Conservation (phyloP, 2,888 invertebrate species). For the Drosophila lutescens region DNA sequence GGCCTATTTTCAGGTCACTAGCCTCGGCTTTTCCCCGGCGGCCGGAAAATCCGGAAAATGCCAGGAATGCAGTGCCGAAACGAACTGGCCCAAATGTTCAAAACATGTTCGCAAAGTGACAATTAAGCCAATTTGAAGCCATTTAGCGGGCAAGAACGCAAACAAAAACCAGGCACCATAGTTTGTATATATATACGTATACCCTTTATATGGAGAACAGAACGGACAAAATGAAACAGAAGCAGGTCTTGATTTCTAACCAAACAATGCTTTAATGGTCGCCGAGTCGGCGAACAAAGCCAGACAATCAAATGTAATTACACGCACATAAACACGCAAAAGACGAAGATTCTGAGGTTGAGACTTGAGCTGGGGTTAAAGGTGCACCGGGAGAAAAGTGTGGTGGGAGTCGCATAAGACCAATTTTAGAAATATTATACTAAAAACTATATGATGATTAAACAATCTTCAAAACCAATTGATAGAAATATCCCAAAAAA, state of each 20-base stretch:
- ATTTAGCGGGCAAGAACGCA: slow-evolving; percentile 54
- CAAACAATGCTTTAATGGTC: slow-evolving; percentile 60
- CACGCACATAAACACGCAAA: slow-evolving; percentile 77
- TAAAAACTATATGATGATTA: no score
- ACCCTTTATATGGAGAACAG: slow-evolving; percentile 3
- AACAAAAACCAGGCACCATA: slow-evolving; percentile 14
- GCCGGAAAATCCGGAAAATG: slow-evolving; percentile 6
- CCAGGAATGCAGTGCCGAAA: slow-evolving; percentile 27
- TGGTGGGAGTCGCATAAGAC: no score
- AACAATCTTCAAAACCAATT: no score
- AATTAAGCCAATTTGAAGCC: slow-evolving; percentile 74
- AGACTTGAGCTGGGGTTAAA: slow-evolving; percentile 1
- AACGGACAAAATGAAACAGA: slow-evolving; percentile 28
- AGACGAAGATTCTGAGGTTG: slow-evolving; percentile 33
- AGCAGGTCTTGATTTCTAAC: slow-evolving; percentile 48
- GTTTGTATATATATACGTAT: neutral
- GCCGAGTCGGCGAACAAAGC: slow-evolving; percentile 32
- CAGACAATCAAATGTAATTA: slow-evolving; percentile 77
- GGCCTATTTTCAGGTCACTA: slow-evolving; percentile 45
- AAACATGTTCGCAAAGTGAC: slow-evolving; percentile 74
- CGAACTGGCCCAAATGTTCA: slow-evolving; percentile 61
- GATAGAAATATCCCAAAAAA: no score
- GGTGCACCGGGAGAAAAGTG: slow-evolving; percentile 2
- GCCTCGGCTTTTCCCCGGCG: slow-evolving; percentile 1
- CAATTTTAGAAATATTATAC: no score